Conservation (phyloP, 2,888 invertebrate species). For the Brenthis daphne region DNA sequence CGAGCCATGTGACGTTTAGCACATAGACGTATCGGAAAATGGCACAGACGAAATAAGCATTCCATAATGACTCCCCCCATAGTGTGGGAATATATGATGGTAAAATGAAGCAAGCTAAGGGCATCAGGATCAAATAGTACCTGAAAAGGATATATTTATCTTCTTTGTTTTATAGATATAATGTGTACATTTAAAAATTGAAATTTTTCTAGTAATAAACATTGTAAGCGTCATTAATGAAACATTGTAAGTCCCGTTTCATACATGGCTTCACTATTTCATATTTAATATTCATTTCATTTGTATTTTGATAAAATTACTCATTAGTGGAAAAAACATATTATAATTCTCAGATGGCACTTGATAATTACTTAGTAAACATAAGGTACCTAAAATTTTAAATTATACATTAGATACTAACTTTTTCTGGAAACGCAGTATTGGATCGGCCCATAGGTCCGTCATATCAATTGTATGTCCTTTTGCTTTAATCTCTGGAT, state of each 20-base stretch:
- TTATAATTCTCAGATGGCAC: no score
- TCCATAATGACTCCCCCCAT: slow-evolving; percentile 86
- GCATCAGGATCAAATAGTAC: slow-evolving; percentile 88
- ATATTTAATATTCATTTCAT: no score
- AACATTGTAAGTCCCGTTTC: no score
- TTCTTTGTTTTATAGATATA: not conserved
- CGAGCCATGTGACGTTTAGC: slow-evolving; percentile 93
- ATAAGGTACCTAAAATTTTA: not conserved
- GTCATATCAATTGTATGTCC: slow-evolving; percentile 92
- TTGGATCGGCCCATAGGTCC: slow-evolving; percentile 90
- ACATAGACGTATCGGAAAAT: slow-evolving; percentile 89
- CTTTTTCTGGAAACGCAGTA: slow-evolving; percentile 93
- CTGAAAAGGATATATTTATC: slow-evolving; percentile 64
- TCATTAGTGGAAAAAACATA: no score
- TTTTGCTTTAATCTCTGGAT: slow-evolving; percentile 93
- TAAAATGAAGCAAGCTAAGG: slow-evolving; percentile 87
- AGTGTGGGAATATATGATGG: slow-evolving; percentile 88
- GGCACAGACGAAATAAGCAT: slow-evolving; percentile 85
- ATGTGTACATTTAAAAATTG: no score
- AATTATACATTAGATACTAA: slow-evolving; percentile 69
- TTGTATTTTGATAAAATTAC: no score
- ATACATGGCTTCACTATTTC: no score
- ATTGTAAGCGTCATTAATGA: no score
- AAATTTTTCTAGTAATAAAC: no score
- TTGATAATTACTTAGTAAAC: no score